Base-by-base conservation (phyloP, 2,888 invertebrate genomes). In the Drosophila prolongata region DNA sequence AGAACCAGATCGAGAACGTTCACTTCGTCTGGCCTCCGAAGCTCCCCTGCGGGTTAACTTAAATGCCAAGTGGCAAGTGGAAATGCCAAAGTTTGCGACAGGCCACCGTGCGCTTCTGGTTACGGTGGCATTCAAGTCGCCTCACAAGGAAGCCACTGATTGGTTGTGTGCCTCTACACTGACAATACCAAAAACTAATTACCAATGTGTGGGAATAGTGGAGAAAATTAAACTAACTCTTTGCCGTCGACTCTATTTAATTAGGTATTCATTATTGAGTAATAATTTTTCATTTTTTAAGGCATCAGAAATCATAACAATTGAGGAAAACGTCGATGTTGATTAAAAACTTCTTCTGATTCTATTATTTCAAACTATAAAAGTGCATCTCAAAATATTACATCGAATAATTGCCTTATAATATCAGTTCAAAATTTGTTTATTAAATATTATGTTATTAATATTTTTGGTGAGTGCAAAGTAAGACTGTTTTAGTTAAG, bases 11-110 rank as follows among this genome's bases (percentile, higher is more conserved):
- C 65, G 75, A 80, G 80, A 80, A 80, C 79, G 64, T 76, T 80
- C 72, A 76, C 79, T 68, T 76, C 74, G 42, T 44, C 44, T 43
- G 42, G 60, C 46, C 46, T 10, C 30, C 19, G 14, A 14, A n/a
- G 60, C 42, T 59, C 59, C 65, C 49, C 55, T 54, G 60, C 40
- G 46, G 47, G 52, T 44, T 47, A 24, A 50, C 27, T n/a, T 38
- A 82, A 80, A 80, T 80, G 81, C 73, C 80, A 83, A 79, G 80
- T 77, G 43, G 44, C 52, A 49, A 47, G 9, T 64, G 55, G 14
- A 50, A 56, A 46, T 73, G 72, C 69, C 60, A 67, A 66, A 66
- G 66, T 64, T 66, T 47, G 64, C 40, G 66, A 14, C 64, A 66
- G 64, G 66, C 65, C 38, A 66, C 34, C 46, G 38, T 40, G 8